phyloP scores from a whole-genome alignment of 2,113 vertebrate species.

The Bubo scandiacus region DNA sequence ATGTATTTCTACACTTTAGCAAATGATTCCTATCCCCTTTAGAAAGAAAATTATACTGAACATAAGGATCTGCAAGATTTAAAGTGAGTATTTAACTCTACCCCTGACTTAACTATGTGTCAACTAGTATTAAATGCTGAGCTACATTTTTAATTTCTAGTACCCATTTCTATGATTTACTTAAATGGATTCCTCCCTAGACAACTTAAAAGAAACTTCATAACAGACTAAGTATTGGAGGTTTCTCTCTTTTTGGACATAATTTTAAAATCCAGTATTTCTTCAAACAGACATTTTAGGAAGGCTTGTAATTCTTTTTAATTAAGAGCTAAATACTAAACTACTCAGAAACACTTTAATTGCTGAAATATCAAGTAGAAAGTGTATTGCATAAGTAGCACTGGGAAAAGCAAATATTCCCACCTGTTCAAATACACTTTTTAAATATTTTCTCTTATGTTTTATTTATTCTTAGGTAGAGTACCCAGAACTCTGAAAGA shows the following conservation, averaged over 20 bases:
- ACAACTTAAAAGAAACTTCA: neutral
- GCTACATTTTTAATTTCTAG: neutral
- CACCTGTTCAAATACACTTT: constrained; percentile 1
- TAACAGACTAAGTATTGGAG: neutral
- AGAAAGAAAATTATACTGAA: neutral
- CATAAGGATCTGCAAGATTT: neutral
- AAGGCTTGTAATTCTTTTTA: neutral
- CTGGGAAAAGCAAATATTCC: neutral
- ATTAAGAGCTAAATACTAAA: neutral
- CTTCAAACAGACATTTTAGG: neutral
- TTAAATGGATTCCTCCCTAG: neutral
- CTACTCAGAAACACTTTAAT: neutral
- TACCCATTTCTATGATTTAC: neutral
- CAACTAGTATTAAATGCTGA: neutral
- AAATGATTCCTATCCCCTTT: neutral
- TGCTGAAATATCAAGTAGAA: neutral
- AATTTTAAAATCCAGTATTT: neutral
- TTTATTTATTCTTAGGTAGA: neutral
- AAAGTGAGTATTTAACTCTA: neutral
- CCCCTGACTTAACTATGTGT: neutral
- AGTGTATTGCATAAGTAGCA: neutral
- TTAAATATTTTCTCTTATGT: neutral
- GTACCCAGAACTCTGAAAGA: neutral
- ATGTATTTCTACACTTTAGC: neutral
- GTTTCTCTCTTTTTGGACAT: neutral